Base-by-base conservation (phyloP, 2,113 vertebrate genomes). In the Lynx canadensis region DNA sequence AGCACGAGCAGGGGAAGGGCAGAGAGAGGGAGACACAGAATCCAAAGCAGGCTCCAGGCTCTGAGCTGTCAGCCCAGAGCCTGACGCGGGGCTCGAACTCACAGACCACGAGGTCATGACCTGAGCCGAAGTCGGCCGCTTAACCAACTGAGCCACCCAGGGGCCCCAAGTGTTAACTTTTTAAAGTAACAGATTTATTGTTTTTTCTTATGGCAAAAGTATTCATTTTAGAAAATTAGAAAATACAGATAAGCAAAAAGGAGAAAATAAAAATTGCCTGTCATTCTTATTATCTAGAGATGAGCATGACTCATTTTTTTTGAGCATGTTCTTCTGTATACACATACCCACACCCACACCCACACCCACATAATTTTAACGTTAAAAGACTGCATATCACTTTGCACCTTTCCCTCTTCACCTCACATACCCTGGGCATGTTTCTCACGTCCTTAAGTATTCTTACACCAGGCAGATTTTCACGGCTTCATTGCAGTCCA, bases 221-320 rank as follows among this genome's bases (percentile, higher is more conserved):
- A 73, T 69, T 87, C 86, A 93, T 78, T 91, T 91, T 93, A 88
- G 36, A 91, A 81, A 78, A 76, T 89, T 41, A 63, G 68, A 88
- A 96, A 95, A 95, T 84, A 74, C 3, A 78, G 12, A 74, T 93
- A 91, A 95, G 66, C 23, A 93, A 93, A 94, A 87, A 87, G 18
- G 36, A 88, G 31, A 87, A 82, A 45, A 63, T 92, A 29, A 92
- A 92, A 83, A 85, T 87, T 21, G 31, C 8, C n/a, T 65, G 10
- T 86, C 13, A 87, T 78, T 95, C 19, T 95, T 91, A 82, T 19
- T 92, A 60, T 60, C 85, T 73, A 91, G 68, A 83, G 55, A 60
- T 74, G 45, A 93, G 4, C 69, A 65, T 63, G 31, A 89, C 36
- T 90, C 21, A 41, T 91, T 93, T 88, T 45, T 85, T 89, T 78